phyloP scores from a whole-genome alignment of 2,888 invertebrate genomes.

The Ophion ventricosus region DNA sequence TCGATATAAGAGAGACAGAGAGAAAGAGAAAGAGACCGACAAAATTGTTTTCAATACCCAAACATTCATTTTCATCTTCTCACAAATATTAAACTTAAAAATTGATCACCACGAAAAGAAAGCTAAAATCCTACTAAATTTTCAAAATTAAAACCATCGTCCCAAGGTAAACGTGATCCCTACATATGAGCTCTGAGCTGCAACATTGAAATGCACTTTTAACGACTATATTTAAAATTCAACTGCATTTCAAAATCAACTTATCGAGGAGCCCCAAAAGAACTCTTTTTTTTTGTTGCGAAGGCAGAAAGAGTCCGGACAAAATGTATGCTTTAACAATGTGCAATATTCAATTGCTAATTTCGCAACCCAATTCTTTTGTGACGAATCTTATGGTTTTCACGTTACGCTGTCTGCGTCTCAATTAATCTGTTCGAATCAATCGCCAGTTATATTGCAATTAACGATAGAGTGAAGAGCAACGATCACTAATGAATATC shows the following conservation, averaged over 20 bases:
- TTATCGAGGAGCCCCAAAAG: background rate
- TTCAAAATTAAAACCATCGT: background rate
- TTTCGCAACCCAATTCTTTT: no score
- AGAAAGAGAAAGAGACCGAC: no score
- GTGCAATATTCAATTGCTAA: no score
- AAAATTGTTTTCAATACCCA: no score
- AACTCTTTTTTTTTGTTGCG: background rate
- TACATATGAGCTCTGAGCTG: background rate
- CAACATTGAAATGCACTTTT: background rate
- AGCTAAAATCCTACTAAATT: background rate
- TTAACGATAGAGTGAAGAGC: background rate
- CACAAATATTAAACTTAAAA: background rate
- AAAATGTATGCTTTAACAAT: no score
- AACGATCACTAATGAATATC: background rate
- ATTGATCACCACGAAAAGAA: background rate
- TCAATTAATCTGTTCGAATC: no score
- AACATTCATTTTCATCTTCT: background rate
- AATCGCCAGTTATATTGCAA: background rate
- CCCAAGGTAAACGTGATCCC: background rate
- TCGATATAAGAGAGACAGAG: no score
- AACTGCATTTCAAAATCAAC: background rate
- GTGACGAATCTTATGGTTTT: no score
- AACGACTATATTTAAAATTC: background rate
- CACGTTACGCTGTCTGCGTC: no score
- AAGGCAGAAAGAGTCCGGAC: background rate